These are phyloP conservation scores for Homarus gammarus DNA, from an alignment of 2,888 invertebrate genomes.

Conservation along the genomic window DNA sequence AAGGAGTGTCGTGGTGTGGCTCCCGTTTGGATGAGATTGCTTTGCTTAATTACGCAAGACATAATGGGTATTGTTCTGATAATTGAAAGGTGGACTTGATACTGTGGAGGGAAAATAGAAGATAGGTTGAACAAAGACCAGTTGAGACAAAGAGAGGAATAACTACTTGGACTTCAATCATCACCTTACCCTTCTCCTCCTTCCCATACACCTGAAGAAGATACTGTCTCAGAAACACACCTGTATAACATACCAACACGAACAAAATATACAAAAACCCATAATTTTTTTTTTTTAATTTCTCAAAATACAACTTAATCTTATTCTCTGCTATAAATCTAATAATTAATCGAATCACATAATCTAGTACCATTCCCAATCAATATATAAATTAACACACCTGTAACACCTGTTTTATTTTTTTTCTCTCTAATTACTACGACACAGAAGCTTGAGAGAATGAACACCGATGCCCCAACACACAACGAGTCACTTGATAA, in stretches of 20 bases:
- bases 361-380: too few relatives aligned
- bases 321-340: too few relatives aligned
- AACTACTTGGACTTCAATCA: not conserved
- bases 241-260: too few relatives aligned
- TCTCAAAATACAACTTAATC: too few relatives aligned
- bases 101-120: not conserved
- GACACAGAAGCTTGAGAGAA: too few relatives aligned
- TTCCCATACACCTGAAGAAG: not conserved
- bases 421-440: too few relatives aligned
- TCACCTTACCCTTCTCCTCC: not conserved
- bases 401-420: too few relatives aligned
- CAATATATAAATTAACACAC: too few relatives aligned
- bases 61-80: constrained; percentile 69
- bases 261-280: too few relatives aligned
- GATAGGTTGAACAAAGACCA: not conserved
- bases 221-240: too few relatives aligned
- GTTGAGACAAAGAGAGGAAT: constrained; percentile 35
- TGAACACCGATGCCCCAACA: not conserved
- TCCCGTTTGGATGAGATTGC: constrained; percentile 67
- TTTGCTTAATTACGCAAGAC: constrained; percentile 69
- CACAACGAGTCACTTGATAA: not conserved
- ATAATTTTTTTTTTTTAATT: too few relatives aligned
- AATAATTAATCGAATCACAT: too few relatives aligned
- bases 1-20: constrained; percentile 65
- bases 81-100: constrained; percentile 61